Base-by-base conservation (phyloP, 37 sponge, comb jelly and placozoan species). In the Cliona cf. orientalis region DNA sequence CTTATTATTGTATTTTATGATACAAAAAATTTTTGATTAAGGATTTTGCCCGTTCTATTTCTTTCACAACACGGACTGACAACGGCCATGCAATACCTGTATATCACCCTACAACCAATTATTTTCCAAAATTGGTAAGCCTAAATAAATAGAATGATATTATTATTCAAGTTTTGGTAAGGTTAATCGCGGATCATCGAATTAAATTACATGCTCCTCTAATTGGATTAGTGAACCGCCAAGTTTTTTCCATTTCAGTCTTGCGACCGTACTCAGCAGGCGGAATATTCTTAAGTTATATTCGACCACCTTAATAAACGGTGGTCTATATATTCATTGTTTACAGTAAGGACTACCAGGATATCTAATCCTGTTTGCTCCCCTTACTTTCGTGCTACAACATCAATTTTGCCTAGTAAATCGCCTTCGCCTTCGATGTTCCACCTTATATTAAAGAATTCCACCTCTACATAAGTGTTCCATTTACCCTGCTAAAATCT, bases 161-260 rank as follows among this genome's bases (percentile, higher is more conserved):
- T n/a, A n/a, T 42, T 37, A 39, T 91, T 80, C 92, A 41, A 91
- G 79, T 82, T 86, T 76, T 81, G 92, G 92, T 91, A 91, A 92
- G 85, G 84, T 84, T 83, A 67, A 26, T 87, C 92, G 93, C 82
- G 85, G 74, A 92, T 58, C 43, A 85, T 92, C 89, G 93, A 79
- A 92, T 92, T 85, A 92, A 92, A 79, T 86, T 75, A 92, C 89
- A 83, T 89, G 89, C 89, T 88, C 93, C 93, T 92, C 93, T 92
- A 88, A 92, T 87, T 88, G 78, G 71, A 66, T 67, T 82, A 78
- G 81, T 88, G 93, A 92, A 92, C 93, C 93, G 89, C 89, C 93
- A 92, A 88, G 84, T 87, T 88, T 84, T 80, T 92, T 92, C 65
- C 86, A 82, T 92, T 92, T 87, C 80, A 92, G 80, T 80, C 85